phyloP scores from a whole-genome alignment of 2,113 vertebrate species.

The Formicarius rufipectus region DNA sequence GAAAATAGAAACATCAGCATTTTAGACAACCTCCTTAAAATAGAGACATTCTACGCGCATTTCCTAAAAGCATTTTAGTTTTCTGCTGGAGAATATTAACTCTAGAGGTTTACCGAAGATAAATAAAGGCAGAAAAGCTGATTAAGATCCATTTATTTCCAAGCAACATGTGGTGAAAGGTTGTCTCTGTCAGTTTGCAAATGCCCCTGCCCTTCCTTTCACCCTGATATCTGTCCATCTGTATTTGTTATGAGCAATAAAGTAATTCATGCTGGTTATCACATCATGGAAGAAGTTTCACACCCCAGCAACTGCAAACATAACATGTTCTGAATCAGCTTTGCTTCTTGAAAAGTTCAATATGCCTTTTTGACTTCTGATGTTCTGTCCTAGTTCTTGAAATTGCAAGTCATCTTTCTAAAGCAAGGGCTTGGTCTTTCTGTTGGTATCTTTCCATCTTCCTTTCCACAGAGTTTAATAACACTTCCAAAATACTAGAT shows the following conservation, averaged over 20 bases:
- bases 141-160: background rate
- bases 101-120: background rate
- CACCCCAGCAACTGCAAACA: constrained; percentile 38
- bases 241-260: constrained; percentile 24
- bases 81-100: background rate
- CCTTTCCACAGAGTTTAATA: background rate
- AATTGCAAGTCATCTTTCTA: constrained; percentile 15
- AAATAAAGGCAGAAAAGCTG: constrained; percentile 4
- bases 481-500: background rate
- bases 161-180: background rate
- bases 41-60: background rate
- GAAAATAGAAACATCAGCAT: background rate
- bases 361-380: constrained; percentile 23
- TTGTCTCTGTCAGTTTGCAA: background rate
- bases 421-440: background rate
- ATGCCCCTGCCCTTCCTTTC: constrained; percentile 33
- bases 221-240: constrained; percentile 44
- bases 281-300: background rate
- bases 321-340: background rate
- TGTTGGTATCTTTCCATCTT: background rate
- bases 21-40: background rate
- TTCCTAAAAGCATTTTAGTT: background rate
- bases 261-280: background rate
- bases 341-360: background rate
- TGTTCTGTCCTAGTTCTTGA: background rate